These are phyloP conservation scores for Ochropacha duplaris DNA, from an alignment of 2,888 invertebrate species.

Conservation along the genomic window DNA sequence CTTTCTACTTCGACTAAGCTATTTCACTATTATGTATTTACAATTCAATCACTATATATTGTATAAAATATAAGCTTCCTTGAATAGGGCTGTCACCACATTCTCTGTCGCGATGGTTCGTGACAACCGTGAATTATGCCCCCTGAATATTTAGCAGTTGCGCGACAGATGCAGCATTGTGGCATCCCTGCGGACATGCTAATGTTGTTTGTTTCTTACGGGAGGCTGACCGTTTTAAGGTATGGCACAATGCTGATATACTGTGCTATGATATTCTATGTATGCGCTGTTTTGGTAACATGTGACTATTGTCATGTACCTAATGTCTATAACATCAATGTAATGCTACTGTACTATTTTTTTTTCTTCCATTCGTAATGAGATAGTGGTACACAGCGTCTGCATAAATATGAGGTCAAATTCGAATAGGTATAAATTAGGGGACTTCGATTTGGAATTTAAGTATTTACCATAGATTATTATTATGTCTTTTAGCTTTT, in stretches of 20 bases:
- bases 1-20: neutral
- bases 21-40: constrained; percentile 16
- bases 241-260: neutral
- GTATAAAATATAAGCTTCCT: constrained; percentile 51
- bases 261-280: neutral
- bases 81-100: constrained; percentile 32
- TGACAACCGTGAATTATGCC: constrained; percentile 44
- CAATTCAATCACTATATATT: constrained; percentile 41
- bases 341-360: too few relatives aligned
- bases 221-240: neutral
- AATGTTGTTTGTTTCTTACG: neutral
- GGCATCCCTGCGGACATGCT: constrained; percentile 16
- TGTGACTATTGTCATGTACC: neutral
- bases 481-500: too few relatives aligned
- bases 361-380: too few relatives aligned
- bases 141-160: constrained; percentile 58
- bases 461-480: too few relatives aligned
- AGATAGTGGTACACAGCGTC: too few relatives aligned
- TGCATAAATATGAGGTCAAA: too few relatives aligned
- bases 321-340: neutral
- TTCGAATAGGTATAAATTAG: too few relatives aligned
- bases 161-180: constrained; percentile 19
- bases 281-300: neutral
- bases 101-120: constrained; percentile 18
- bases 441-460: too few relatives aligned